phyloP scores from a whole-genome alignment of 2,888 invertebrate species.

The Phrixothrix hirtus region DNA sequence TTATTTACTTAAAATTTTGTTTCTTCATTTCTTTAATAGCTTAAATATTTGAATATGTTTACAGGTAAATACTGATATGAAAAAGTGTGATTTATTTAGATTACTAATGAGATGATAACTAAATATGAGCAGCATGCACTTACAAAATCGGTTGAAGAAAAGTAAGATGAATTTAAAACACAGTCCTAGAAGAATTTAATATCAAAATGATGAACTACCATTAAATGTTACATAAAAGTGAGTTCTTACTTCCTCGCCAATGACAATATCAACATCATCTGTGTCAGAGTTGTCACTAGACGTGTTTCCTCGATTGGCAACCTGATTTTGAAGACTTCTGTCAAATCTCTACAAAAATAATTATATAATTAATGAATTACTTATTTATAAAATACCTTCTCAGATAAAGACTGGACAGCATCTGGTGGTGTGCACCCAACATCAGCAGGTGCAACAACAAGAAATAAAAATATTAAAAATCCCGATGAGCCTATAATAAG shows the following conservation, averaged over 20 bases:
- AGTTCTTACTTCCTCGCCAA: slow-evolving; percentile 63
- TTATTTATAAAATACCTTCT: too few relatives aligned
- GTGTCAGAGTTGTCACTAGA: slow-evolving; percentile 50
- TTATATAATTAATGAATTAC: too few relatives aligned
- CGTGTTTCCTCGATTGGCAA: slow-evolving; percentile 42
- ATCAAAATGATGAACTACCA: too few relatives aligned
- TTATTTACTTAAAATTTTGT: too few relatives aligned
- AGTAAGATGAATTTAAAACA: slow-evolving; percentile 36
- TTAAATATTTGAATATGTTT: too few relatives aligned
- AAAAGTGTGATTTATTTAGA: neutral
- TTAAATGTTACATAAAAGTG: too few relatives aligned
- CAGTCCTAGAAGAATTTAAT: slow-evolving; percentile 35
- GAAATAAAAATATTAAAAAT: slow-evolving; percentile 77
- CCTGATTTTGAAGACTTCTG: slow-evolving; percentile 44
- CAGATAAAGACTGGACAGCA: too few relatives aligned
- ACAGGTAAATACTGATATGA: neutral
- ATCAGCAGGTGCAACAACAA: slow-evolving; percentile 80
- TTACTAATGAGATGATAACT: neutral
- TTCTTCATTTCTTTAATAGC: too few relatives aligned
- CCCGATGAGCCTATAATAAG: slow-evolving; percentile 74
- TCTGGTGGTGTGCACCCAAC: slow-evolving; percentile 65
- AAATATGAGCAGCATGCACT: slow-evolving; percentile 40
- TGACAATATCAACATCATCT: slow-evolving; percentile 60
- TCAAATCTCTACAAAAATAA: slow-evolving; percentile 39
- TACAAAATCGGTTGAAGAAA: slow-evolving; percentile 44